phyloP scores from a whole-genome alignment of 2,797 vertebrate genomes.

The Hippopotamyrus pictus region DNA sequence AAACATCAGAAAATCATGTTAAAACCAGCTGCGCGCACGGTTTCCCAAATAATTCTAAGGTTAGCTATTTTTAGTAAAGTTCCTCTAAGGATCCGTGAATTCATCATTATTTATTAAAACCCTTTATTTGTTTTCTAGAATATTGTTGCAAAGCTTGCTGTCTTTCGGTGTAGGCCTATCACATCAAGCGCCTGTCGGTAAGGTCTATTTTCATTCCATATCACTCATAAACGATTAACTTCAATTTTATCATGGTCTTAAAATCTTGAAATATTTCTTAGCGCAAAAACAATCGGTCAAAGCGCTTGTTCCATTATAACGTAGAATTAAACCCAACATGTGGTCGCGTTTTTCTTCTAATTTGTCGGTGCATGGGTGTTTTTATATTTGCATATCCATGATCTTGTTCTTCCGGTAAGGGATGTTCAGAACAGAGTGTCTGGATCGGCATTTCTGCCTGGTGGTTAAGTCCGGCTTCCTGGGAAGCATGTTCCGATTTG shows the following conservation, averaged over 20 bases:
- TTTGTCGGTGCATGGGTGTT: not conserved
- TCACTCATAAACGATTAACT: not conserved
- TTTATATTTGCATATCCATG: not conserved
- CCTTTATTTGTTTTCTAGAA: conserved; percentile 22
- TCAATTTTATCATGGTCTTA: not conserved
- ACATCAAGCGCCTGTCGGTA: conserved; percentile 32
- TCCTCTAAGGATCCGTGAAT: not conserved
- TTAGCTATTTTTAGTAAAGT: conserved; percentile 20
- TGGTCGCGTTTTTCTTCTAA: not conserved
- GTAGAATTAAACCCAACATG: not conserved
- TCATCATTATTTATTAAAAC: not conserved
- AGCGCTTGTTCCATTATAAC: not conserved
- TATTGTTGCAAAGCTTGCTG: conserved; percentile 26
- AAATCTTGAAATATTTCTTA: not conserved
- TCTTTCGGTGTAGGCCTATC: not conserved
- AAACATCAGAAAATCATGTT: conserved; percentile 1
- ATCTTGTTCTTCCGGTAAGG: conserved; percentile 23
- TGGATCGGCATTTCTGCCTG: conserved; percentile 41
- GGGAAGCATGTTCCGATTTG: conserved; percentile 30
- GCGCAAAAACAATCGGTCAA: not conserved
- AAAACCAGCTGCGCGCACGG: not conserved
- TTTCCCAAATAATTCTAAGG: conserved; percentile 16
- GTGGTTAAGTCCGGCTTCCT: conserved; percentile 32
- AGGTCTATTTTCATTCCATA: not conserved
- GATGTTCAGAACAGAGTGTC: conserved; percentile 39